Evolutionary conservation across 2,113 vertebrate genomes (phyloP), one percentile per base, ranked within the genome.

Genomic region (Thomomys bottae): DNA sequence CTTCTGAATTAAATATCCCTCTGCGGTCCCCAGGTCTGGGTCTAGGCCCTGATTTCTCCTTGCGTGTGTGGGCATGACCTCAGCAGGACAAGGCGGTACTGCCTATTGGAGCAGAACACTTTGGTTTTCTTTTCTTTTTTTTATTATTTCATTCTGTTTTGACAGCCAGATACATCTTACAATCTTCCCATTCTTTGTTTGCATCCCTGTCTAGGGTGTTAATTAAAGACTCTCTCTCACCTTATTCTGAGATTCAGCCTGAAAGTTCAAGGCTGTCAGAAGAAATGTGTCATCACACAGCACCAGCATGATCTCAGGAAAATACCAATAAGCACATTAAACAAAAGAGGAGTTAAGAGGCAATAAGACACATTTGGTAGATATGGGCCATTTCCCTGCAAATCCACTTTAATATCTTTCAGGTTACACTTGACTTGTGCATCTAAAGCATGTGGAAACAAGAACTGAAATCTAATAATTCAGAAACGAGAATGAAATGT

Each of bases 291-390:
- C 97, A 94, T 67, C 64, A 90, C 14, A n/a, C 79, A 68, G 91
- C n/a, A 61, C 59, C 40, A 23, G 78, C n/a, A 30, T 68, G 67
- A 88, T 94, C 45, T 93, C 40, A 94, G 63, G 84, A 97, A 97
- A 97, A 95, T 92, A 94, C 5, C 96, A 94, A 94, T 94, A 97
- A 96, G 1, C 30, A 89, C 93, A 94, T 97, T 96, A 97, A 97
- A 95, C 93, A 95, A 92, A 96, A 94, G 86, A 93, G 77, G 49
- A 95, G 88, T 93, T 90, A 97, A 95, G 84, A 95, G 72, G 42
- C 77, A 96, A n/a, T 95, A 89, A 96, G 81, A 89, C 57, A 59
- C 72, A 64, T 86, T 96, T 84, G 66, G 70, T 76, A 73, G 88
- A 92, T 91, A 91, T 14, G 96, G 88, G 88, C 93, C 81, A 87